Evolutionary conservation across 2,888 invertebrate species (phyloP).

Genomic region (Helleia helle): DNA sequence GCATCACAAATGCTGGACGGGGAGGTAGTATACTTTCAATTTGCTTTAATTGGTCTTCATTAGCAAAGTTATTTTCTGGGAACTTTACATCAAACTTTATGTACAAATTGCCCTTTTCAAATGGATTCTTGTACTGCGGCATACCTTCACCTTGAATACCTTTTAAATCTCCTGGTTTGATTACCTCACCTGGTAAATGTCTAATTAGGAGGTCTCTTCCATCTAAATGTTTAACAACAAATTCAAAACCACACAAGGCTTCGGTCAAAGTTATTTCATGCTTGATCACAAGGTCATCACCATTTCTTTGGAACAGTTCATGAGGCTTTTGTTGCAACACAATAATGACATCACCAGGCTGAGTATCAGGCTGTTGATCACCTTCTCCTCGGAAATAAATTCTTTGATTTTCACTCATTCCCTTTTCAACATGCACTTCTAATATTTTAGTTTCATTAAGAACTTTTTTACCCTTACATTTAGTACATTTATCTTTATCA

Average conservation of each 20-base stretch:
- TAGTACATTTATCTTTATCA: conserved; percentile 87
- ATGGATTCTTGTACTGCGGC: conserved; percentile 89
- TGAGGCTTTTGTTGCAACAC: conserved; percentile 88
- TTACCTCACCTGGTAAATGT: conserved; percentile 85
- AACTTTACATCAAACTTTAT: conserved; percentile 90
- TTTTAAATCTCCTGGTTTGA: conserved; percentile 87
- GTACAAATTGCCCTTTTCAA: conserved; percentile 89
- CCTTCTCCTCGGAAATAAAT: conserved; percentile 91
- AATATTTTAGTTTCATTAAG: conserved; percentile 86
- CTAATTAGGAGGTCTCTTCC: conserved; percentile 86
- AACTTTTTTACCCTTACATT: conserved; percentile 89
- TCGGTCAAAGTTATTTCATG: conserved; percentile 87
- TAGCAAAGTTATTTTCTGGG: conserved; percentile 86
- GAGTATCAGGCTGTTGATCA: conserved; percentile 89
- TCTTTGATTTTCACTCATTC: conserved; percentile 90
- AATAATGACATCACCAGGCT: conserved; percentile 92
- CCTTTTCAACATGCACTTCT: conserved; percentile 91
- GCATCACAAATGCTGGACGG: conserved; percentile 79
- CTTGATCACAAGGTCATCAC: conserved; percentile 82
- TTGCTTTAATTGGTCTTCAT: conserved; percentile 76
- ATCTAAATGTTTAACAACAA: conserved; percentile 91
- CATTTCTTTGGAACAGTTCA: conserved; percentile 83
- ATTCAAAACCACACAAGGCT: conserved; percentile 91
- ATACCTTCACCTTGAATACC: conserved; percentile 91
- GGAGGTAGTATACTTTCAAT: conserved; percentile 85